Percentiles rank a stretch among this genome's conserved stretches.
Evolutionary conservation across 2,888 invertebrate species (phyloP).

Genomic region (Mylabris sibirica): DNA sequence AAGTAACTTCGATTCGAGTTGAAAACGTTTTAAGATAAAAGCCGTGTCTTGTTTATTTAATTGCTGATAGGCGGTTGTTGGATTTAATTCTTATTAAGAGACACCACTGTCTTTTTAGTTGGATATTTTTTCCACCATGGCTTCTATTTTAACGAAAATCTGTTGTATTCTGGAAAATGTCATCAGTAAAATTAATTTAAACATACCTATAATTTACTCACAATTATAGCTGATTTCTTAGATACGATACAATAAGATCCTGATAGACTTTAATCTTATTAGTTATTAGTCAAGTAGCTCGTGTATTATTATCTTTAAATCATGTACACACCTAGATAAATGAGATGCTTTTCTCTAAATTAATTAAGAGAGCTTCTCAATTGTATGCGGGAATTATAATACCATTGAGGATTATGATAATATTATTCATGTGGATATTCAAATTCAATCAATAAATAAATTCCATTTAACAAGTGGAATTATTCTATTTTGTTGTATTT

Average conservation of each 20-base stretch:
- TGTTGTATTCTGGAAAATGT: too few relatives aligned
- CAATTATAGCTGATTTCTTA: too few relatives aligned
- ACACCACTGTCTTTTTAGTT: constrained; percentile 28
- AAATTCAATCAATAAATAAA: constrained; percentile 5
- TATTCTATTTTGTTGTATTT: neutral
- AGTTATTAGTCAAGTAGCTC: neutral
- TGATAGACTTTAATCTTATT: neutral
- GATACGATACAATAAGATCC: neutral
- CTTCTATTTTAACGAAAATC: neutral
- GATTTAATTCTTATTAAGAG: constrained; percentile 49
- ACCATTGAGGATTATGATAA: neutral
- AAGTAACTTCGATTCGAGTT: constrained; percentile 53
- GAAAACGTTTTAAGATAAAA: constrained; percentile 57
- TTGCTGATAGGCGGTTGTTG: constrained; percentile 46
- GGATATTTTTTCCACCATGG: too few relatives aligned
- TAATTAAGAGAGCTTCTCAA: neutral
- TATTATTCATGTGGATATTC: neutral
- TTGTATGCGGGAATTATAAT: neutral
- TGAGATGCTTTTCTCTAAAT: neutral
- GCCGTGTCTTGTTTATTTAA: constrained; percentile 55
- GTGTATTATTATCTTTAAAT: neutral
- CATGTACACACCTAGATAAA: neutral
- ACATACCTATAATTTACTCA: too few relatives aligned
- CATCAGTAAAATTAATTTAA: too few relatives aligned
- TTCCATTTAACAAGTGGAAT: constrained; percentile 6